A percentile compares a stretch with the other conserved stretches of the same genome.
phyloP scores from a whole-genome alignment of 2,797 vertebrate species.

The Oreochromis mossambicus region DNA sequence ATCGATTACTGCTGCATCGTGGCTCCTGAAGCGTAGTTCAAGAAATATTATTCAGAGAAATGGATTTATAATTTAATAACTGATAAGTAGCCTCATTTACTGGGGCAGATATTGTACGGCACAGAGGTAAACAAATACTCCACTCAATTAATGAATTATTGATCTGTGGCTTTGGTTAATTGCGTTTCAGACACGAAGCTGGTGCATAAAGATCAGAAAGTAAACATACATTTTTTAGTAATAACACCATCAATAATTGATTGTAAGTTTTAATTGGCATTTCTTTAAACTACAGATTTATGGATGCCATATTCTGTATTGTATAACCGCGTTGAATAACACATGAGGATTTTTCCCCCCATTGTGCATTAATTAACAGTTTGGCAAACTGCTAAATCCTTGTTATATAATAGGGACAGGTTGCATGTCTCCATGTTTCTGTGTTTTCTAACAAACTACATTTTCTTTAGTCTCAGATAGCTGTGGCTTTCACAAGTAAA shows the following conservation, averaged over 20 bases:
- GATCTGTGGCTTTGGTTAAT: conserved; percentile 22
- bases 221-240: conserved; percentile 4
- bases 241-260: conserved; percentile 33
- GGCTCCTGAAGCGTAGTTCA: not conserved
- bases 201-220: conserved; percentile 21
- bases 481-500: conserved; percentile 81
- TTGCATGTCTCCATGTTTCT: not conserved
- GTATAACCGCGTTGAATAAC: not conserved
- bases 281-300: conserved; percentile 8
- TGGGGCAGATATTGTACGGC: conserved; percentile 2
- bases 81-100: conserved; percentile 3
- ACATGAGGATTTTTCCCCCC: not conserved
- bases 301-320: not conserved
- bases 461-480: conserved; percentile 62
- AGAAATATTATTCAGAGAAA: not conserved
- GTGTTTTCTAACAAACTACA: not conserved
- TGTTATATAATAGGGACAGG: not conserved
- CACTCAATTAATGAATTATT: conserved; percentile 33
- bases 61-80: not conserved
- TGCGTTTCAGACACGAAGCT: not conserved
- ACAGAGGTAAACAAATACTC: conserved; percentile 23
- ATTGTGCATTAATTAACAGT: not conserved
- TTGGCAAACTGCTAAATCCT: not conserved
- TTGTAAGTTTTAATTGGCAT: conserved; percentile 9
- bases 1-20: not conserved